Percentiles rank a stretch among this genome's conserved stretches.
phyloP scores from a whole-genome alignment of 2,888 invertebrate species.

The Megamerina dolium region DNA sequence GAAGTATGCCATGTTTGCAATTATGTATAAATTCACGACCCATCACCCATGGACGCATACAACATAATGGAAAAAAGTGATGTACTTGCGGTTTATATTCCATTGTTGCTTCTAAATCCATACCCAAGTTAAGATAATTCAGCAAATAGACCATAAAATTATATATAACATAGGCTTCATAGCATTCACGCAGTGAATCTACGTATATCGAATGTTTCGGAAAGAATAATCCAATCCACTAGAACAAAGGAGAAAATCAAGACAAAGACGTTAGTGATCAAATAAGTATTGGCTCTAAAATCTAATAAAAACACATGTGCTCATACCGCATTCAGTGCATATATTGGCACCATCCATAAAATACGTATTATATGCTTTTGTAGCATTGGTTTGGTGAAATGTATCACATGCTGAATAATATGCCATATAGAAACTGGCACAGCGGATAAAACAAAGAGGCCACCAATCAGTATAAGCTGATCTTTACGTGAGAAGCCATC shows the following conservation, averaged over 20 bases:
- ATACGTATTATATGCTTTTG: conserved; percentile 95
- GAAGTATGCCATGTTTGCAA: conserved; percentile 94
- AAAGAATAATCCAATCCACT: conserved; percentile 67
- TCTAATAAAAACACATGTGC: no score
- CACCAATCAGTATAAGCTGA: conserved; percentile 77
- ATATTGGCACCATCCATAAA: conserved; percentile 97
- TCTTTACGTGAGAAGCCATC: conserved; percentile 74
- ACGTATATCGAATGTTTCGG: conserved; percentile 86
- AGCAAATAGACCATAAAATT: conserved; percentile 94
- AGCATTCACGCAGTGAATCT: conserved; percentile 89
- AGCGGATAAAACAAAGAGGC: conserved; percentile 85
- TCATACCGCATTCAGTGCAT: conserved; percentile 84
- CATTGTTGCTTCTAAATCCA: conserved; percentile 75
- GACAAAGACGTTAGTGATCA: conserved; percentile 3
- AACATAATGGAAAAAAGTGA: conserved; percentile 89
- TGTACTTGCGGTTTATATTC: conserved; percentile 75
- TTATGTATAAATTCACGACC: conserved; percentile 87
- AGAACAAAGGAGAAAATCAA: conserved; percentile 11
- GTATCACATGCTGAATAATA: conserved; percentile 88
- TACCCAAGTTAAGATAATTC: conserved; percentile 81
- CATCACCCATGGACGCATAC: conserved; percentile 88
- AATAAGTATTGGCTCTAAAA: background rate
- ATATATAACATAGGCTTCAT: conserved; percentile 96
- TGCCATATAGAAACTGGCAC: conserved; percentile 92
- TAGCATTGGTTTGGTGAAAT: conserved; percentile 85